Evolutionary conservation across 2,113 vertebrate genomes (phyloP).

Genomic region (Verasper variegatus): DNA sequence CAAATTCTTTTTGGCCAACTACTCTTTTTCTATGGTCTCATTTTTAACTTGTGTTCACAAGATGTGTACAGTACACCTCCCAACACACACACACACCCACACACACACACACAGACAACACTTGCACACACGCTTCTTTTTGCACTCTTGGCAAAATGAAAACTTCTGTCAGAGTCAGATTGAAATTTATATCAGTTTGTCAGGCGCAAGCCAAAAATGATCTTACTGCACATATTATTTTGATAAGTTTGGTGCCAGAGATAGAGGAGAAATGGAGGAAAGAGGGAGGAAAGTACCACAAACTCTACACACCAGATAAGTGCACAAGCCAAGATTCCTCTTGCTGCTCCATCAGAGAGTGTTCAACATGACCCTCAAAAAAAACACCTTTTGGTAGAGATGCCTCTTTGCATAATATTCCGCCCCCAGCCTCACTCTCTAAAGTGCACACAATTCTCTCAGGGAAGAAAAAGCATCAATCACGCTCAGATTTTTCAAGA

Average conservation of each 20-base stretch:
- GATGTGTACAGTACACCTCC: constrained; percentile 37
- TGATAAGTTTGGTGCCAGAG: constrained; percentile 85
- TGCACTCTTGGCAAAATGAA: constrained; percentile 84
- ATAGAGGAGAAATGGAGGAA: constrained; percentile 82
- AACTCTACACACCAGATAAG: constrained; percentile 80
- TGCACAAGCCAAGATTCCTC: constrained; percentile 81
- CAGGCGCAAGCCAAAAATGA: constrained; percentile 80
- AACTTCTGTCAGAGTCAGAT: constrained; percentile 83
- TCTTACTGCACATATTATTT: constrained; percentile 83
- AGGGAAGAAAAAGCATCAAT: constrained; percentile 55
- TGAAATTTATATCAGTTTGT: constrained; percentile 87
- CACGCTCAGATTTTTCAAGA: constrained; percentile 40
- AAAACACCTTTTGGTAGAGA: constrained; percentile 54
- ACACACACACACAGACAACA: neutral
- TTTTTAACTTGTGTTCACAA: constrained; percentile 52
- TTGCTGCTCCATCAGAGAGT: constrained; percentile 73
- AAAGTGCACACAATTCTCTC: constrained; percentile 57
- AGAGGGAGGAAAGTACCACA: constrained; percentile 78
- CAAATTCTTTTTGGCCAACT: constrained; percentile 46
- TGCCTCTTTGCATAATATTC: constrained; percentile 73
- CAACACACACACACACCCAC: constrained; percentile 25
- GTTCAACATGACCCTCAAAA: constrained; percentile 71
- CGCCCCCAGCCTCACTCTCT: constrained; percentile 43
- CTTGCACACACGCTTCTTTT: constrained; percentile 52
- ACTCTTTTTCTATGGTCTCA: constrained; percentile 49